Base-by-base conservation (phyloP, 1,140 invertebrate genomes). In the Leptestheria dahalacensis region DNA sequence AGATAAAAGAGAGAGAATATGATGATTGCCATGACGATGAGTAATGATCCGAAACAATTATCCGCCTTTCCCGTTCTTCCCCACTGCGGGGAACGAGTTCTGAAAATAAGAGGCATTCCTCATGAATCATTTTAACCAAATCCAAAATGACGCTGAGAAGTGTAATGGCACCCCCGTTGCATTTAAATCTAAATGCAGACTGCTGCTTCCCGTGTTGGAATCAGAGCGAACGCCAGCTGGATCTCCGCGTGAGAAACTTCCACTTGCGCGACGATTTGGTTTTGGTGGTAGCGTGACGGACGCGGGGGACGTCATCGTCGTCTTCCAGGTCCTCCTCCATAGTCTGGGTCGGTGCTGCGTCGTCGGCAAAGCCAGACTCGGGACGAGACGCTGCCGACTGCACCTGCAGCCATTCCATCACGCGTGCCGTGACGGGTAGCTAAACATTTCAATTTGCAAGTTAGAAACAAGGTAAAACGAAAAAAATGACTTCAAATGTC, bases 331-430 rank as follows among this genome's bases (percentile, higher is more conserved):
- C 53, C 18, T 55, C 53, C 10, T 55, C 53, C n/a, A 29, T 24
- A 26, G 53, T 55, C 26, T 55, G 26, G 24, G 53, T 55, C 12
- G 53, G 26, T 26, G 25, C 53, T 2, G 53, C 53, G 33, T 55
- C 53, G 20, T 55, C 53, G 53, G 33, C 53, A 18, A 29, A 55
- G 10, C 53, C 53, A 10, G 53, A 55, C 28, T 55, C 53, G 26
- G 26, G 53, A 33, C 53, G 53, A 18, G 53, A 55, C 20, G 33
- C 21, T 9, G n/a, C n/a, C 24, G 53, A 33, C 53, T 55, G 53
- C 25, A 55, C 12, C 33, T 55, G 53, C 15, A 55, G 53, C 53
- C 53, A 55, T 55, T 55, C 53, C 53, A 55, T 55, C 15, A 55
- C 33, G 10, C 53, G 53, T 25, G 53, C 53, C n/a, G 53, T 55